These are phyloP conservation scores for Psilopogon haemacephalus DNA, from an alignment of 2,113 vertebrate species.

Conservation along the genomic window DNA sequence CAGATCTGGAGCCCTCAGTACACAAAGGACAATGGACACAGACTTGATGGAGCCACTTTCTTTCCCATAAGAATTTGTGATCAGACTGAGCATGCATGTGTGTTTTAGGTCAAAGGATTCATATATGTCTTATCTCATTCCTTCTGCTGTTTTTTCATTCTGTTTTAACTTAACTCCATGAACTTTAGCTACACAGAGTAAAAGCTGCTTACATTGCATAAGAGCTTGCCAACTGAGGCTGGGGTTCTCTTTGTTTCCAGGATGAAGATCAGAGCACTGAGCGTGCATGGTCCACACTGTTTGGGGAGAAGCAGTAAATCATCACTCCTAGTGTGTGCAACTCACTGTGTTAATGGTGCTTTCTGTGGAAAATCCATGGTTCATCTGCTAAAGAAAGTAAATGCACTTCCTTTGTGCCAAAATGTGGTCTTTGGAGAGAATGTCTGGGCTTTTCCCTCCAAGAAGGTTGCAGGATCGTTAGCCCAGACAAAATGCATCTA, in stretches of 20 bases:
- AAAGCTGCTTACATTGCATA: neutral
- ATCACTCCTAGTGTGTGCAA: neutral
- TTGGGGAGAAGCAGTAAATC: neutral
- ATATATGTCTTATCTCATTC: fast-evolving
- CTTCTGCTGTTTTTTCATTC: neutral
- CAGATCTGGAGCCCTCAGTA: too few relatives aligned
- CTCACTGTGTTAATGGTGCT: neutral
- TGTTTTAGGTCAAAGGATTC: neutral
- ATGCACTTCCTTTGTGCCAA: neutral
- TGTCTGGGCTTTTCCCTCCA: too few relatives aligned
- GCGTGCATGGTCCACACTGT: neutral
- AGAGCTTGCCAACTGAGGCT: neutral
- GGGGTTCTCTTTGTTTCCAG: neutral
- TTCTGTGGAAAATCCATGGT: neutral
- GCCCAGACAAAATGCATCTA: too few relatives aligned
- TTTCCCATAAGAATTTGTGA: neutral
- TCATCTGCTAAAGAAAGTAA: neutral
- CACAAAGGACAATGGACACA: too few relatives aligned
- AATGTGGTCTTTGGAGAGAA: neutral
- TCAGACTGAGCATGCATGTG: fast-evolving
- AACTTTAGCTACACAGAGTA: neutral
- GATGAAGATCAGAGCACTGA: neutral
- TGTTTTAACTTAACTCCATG: neutral
- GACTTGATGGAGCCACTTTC: neutral
- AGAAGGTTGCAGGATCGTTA: too few relatives aligned